Conservation (phyloP, 2,888 invertebrate genomes). For the Orchesella flavescens region DNA sequence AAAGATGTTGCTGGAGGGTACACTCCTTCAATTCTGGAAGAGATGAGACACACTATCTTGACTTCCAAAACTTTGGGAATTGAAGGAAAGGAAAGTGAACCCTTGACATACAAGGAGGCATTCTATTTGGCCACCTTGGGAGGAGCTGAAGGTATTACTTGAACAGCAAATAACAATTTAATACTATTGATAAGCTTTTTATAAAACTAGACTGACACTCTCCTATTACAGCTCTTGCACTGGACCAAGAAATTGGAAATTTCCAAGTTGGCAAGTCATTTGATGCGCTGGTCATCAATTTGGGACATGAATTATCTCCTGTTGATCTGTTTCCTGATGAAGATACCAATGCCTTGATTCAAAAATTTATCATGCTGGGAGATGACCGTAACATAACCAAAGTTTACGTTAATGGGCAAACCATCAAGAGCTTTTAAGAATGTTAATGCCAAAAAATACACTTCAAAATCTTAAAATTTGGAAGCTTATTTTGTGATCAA, state of each 20-base stretch:
- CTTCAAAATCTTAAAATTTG: too few species aligned
- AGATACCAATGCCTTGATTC: slow-evolving; percentile 79
- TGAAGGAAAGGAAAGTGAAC: slow-evolving; percentile 77
- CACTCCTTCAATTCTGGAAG: slow-evolving; percentile 83
- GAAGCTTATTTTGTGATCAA: too few species aligned
- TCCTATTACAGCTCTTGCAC: slow-evolving; percentile 79
- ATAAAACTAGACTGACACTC: too few species aligned
- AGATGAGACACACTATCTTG: slow-evolving; percentile 83
- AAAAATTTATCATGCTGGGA: slow-evolving; percentile 85
- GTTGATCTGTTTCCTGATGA: slow-evolving; percentile 73
- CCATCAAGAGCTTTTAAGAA: slow-evolving; percentile 74
- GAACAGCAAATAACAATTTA: slow-evolving; percentile 66
- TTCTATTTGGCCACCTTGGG: slow-evolving; percentile 90
- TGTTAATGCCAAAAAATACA: not conserved
- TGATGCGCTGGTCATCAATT: slow-evolving; percentile 87
- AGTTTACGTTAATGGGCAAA: slow-evolving; percentile 84
- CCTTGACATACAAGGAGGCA: slow-evolving; percentile 80
- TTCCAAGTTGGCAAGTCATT: slow-evolving; percentile 88
- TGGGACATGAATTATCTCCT: slow-evolving; percentile 75
- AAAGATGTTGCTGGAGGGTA: slow-evolving; percentile 90
- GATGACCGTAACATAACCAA: slow-evolving; percentile 87
- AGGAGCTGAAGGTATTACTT: slow-evolving; percentile 82
- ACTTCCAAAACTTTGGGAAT: slow-evolving; percentile 82
- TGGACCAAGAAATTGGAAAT: slow-evolving; percentile 85
- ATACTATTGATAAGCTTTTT: too few species aligned